These are phyloP conservation scores for chimpanzee (Pan troglodytes) DNA, from an alignment of 2,113 vertebrate species.

Conservation along the genomic window NHGRI_mPanTro3-v2.1_pri NC_072403.2:120992001-120992500, in stretches of 20 bases:
- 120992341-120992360: neutral
- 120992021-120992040: neutral
- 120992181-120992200: neutral
- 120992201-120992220: neutral
- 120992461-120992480: neutral
- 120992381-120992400: neutral
- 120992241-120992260: neutral
- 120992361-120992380: neutral
- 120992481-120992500: neutral
- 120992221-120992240: neutral
- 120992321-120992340: neutral
- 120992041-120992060: neutral
- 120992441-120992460: neutral
- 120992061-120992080: neutral
- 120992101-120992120: neutral
- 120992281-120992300: neutral
- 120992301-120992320: neutral
- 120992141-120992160: neutral
- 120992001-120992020: slow-evolving; percentile 36
- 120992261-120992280: neutral
- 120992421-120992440: slow-evolving; percentile 30
- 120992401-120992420: neutral
- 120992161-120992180: too few species aligned
- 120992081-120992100: neutral
- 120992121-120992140: neutral